Evolutionary conservation across 2,888 invertebrate genomes (phyloP), one percentile per base, ranked within the genome.

Genomic region (Tuberolachnus salignus): DNA sequence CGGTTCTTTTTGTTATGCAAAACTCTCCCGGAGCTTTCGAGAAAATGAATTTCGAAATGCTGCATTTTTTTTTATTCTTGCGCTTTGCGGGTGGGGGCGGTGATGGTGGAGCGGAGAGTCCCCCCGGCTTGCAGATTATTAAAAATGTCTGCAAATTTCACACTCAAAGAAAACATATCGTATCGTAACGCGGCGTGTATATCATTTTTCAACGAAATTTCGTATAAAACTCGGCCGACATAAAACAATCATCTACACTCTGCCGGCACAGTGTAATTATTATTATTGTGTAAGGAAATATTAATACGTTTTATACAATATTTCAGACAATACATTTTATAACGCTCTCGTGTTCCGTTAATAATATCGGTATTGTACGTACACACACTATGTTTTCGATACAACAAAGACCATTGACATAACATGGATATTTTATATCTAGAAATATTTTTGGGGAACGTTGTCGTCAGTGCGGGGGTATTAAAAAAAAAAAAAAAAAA

Each of bases 11-110:
- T 78, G 69, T 78, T 23, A 59, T 61, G 69, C 19, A 67, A 64
- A 74, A 53, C 14, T 75, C 14, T 75, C 57, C 26, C 57, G 51
- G 26, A 78, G 69, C 69, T 78, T 67, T 78, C 14, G 69, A 78
- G 69, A 78, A 69, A 59, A 78, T 69, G 49, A 69, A 46, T 78
- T 66, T 78, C 26, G 59, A 78, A 26, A 67, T 26, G 67, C 59
- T 57, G 44, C n/a, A n/a, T n/a, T n/a, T n/a, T n/a, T 55, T 66
- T 51, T 16, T n/a, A 26, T 16, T 46, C 19, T n/a, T n/a, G n/a
- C n/a, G n/a, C n/a, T n/a, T n/a, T n/a, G n/a, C n/a, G n/a, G n/a
- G 34, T 34, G n/a, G 34, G 3, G n/a, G n/a, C n/a, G n/a, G n/a
- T n/a, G n/a, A n/a, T n/a, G n/a, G n/a, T n/a, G n/a, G 61, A 61